Conservation (phyloP, 2,113 vertebrate species). For the Sceloporus tristichus region DNA sequence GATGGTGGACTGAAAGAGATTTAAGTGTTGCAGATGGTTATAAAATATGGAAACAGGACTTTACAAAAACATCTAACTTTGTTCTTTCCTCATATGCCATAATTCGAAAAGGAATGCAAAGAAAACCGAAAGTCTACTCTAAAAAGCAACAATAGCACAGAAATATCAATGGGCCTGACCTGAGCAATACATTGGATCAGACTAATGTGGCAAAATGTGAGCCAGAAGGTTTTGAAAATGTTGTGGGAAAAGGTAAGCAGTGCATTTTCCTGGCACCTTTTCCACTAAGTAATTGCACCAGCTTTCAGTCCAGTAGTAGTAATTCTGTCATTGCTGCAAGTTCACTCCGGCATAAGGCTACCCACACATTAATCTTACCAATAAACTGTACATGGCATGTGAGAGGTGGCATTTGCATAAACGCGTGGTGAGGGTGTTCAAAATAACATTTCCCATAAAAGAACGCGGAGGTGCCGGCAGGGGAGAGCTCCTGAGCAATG, state of each 20-base stretch:
- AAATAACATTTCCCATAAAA: not conserved
- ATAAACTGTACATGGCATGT: not conserved
- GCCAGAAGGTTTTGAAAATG: not conserved
- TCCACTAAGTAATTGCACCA: not conserved
- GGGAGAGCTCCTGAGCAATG: not conserved
- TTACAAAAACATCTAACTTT: not conserved
- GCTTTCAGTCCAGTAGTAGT: not conserved
- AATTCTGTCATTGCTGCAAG: not conserved
- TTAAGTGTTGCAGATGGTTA: not conserved
- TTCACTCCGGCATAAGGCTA: not conserved
- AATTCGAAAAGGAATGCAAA: not conserved
- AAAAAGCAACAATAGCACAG: not conserved
- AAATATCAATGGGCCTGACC: not conserved
- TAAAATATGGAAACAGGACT: not conserved
- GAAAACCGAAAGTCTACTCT: not conserved
- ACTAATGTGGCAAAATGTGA: too few relatives aligned
- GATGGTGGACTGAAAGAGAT: not conserved
- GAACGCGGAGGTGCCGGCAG: not conserved
- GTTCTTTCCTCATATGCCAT: not conserved
- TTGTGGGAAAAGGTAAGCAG: not conserved
- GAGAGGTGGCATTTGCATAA: not conserved
- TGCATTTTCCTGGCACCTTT: not conserved
- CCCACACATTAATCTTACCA: not conserved
- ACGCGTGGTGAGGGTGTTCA: not conserved
- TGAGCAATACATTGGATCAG: not conserved